Base-by-base conservation (phyloP, 2,888 invertebrate species). In the Dynastes maya region DNA sequence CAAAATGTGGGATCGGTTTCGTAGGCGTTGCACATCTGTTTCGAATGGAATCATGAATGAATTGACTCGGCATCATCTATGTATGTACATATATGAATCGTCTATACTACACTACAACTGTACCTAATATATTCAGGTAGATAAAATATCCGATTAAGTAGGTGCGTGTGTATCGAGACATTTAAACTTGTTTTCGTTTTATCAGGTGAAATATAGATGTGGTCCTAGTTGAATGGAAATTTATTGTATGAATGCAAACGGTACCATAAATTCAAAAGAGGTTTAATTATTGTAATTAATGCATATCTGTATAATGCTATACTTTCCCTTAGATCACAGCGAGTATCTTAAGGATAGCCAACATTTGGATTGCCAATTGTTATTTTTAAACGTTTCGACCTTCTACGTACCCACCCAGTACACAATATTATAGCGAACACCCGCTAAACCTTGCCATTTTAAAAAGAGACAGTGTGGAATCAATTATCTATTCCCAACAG, bases 21-120 rank as follows among this genome's bases (percentile, higher is more conserved):
- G 64, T 64, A 64, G 64, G 64, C 40, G 37, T 29, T 13, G 40
- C n/a, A 64, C 64, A 64, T n/a, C 64, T 64, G 64, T 64, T 64
- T 32, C 32, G 37, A 64, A 32, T 3, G n/a, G 32, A 64, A 64
- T 64, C 37, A 64, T 64, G 64, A 64, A 64, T 64, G 64, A 37
- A 64, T 40, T 22, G 55, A 58, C 45, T 45, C 45, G 2, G 45
- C 45, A 45, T 45, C 45, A 8, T 11, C 45, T 11, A 22, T 16
- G 22, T 11, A 22, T 16, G 22, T 16, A 58, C 55, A 58, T 58
- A 22, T 2, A 58, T 58, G 22, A 22, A 58, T 55, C 55, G 22
- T 58, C 2, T 58, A 22, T 22, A 22, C 55, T 37, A 53, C 5
- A 53, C n/a, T 58, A 22, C 55, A 22, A 22, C 55, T 22, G 55